Evolutionary conservation across 1,140 invertebrate genomes (phyloP).

Genomic region (Aphis gossypii): DNA sequence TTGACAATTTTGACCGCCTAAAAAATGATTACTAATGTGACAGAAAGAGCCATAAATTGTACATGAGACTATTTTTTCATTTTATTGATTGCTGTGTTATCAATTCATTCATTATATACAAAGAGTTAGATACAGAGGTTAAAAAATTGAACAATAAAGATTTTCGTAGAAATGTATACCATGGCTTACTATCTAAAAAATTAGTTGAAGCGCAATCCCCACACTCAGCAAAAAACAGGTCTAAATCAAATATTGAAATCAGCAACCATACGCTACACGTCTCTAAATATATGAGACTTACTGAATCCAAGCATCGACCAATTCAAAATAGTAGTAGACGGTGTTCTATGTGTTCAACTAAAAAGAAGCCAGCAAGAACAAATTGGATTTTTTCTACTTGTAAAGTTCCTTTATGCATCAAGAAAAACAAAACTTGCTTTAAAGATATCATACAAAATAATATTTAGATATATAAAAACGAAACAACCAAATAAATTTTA

Average conservation of each 20-base stretch:
- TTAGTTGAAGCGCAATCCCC: background rate
- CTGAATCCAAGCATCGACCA: constrained; percentile 21
- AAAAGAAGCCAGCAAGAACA: background rate
- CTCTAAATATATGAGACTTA: background rate
- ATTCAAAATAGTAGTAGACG: background rate
- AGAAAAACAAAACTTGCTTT: constrained; percentile 27
- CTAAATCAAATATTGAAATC: background rate
- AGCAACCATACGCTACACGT: constrained; percentile 18
- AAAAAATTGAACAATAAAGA: background rate
- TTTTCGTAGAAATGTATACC: background rate
- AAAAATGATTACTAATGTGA: constrained; percentile 60
- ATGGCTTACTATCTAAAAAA: background rate
- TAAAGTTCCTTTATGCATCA: constrained; percentile 32
- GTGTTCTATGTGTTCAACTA: background rate
- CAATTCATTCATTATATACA: constrained; percentile 59
- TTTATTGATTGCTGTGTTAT: constrained; percentile 53
- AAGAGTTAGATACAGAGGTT: constrained; percentile 1
- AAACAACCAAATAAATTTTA: too few species aligned
- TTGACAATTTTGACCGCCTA: constrained; percentile 62
- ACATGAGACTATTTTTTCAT: constrained; percentile 61
- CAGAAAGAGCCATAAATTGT: constrained; percentile 61
- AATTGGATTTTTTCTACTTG: constrained; percentile 31
- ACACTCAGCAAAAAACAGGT: background rate
- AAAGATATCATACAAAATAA: constrained; percentile 6
- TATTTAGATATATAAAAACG: background rate